Percentiles rank a stretch among this genome's conserved stretches.
phyloP scores from a whole-genome alignment of 2,888 invertebrate species.

The Smittia aterrima region DNA sequence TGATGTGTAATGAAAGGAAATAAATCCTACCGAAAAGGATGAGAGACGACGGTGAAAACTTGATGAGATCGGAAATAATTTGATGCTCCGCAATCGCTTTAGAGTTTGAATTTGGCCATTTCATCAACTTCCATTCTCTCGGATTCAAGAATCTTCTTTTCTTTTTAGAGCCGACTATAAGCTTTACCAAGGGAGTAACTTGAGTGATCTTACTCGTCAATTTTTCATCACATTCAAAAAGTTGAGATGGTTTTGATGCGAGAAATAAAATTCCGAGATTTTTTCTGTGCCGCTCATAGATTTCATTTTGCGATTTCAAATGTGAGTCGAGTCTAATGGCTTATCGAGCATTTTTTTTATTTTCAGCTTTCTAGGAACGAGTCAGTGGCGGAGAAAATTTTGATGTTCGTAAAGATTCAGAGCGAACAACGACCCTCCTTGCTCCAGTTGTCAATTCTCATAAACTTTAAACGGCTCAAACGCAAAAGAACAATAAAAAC shows the following conservation, averaged over 20 bases:
- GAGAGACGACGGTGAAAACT: background rate
- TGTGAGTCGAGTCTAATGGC: slow-evolving; percentile 8
- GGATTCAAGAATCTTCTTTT: no score
- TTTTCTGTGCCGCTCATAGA: no score
- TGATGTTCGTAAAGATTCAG: no score
- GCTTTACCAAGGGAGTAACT: no score
- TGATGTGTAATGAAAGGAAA: slow-evolving; percentile 24
- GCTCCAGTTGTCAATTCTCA: background rate
- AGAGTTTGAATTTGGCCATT: background rate
- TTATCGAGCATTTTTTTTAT: slow-evolving; percentile 25
- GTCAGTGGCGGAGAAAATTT: background rate
- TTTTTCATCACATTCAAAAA: no score
- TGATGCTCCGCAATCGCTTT: background rate
- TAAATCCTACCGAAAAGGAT: background rate
- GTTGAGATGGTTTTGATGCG: no score
- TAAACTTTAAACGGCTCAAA: slow-evolving; percentile 18
- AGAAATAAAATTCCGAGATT: no score
- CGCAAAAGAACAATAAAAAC: background rate
- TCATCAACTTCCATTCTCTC: no score
- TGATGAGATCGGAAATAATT: background rate
- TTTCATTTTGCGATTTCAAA: background rate
- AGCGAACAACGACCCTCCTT: no score
- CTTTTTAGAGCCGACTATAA: no score
- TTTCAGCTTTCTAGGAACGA: no score
- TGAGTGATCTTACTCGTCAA: no score